These are phyloP conservation scores for Drosophila bunnanda DNA, from an alignment of 2,888 invertebrate genomes.

Conservation along the genomic window DNA sequence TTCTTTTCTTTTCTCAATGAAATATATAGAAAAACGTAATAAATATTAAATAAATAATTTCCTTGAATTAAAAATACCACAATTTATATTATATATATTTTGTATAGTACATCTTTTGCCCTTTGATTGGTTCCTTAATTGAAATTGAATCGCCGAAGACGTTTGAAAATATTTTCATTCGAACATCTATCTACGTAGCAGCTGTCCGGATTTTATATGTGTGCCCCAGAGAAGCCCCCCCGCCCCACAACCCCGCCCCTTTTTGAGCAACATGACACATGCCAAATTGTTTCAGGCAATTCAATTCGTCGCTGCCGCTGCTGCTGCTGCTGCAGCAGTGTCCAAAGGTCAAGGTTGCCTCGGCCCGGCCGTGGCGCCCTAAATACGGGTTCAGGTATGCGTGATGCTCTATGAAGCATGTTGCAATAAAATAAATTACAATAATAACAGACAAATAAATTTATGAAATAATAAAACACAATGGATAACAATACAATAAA, in stretches of 20 bases:
- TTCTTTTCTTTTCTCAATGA: no score
- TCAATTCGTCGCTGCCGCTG: constrained; percentile 37
- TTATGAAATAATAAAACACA: neutral
- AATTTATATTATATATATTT: neutral
- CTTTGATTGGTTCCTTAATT: constrained; percentile 25
- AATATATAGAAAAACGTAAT: neutral
- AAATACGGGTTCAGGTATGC: constrained; percentile 5
- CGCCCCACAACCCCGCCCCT: neutral
- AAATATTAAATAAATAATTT: neutral
- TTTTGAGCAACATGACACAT: constrained; percentile 25
- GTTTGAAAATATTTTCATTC: constrained; percentile 1
- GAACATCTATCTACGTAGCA: neutral
- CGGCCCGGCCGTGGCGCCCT: constrained; percentile 12
- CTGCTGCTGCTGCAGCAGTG: constrained; percentile 18
- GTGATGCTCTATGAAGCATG: neutral
- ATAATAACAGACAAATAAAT: neutral
- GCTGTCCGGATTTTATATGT: constrained; percentile 20
- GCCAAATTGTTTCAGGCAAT: constrained; percentile 40
- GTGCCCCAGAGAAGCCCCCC: constrained; percentile 11
- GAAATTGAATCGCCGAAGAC: constrained; percentile 22
- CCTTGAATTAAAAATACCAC: neutral
- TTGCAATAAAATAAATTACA: neutral
- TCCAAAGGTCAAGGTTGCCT: constrained; percentile 38
- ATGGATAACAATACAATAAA: no score
- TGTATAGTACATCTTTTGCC: neutral